A percentile compares a stretch with the other conserved stretches of the same genome.
phyloP scores from a whole-genome alignment of 2,113 vertebrate species.

The Gorsachius goisagi region DNA sequence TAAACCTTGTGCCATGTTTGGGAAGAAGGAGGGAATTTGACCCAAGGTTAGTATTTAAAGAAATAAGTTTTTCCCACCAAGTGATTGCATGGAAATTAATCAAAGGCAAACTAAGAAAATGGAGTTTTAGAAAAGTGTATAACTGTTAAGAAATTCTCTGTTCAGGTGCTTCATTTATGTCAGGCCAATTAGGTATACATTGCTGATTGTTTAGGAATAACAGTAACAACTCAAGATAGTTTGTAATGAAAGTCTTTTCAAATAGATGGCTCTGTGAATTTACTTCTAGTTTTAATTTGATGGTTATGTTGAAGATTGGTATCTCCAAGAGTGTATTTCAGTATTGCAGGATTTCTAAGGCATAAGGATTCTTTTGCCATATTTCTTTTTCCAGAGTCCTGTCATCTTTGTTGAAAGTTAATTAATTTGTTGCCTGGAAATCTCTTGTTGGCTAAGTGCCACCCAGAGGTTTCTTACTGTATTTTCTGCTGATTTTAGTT shows the following conservation, averaged over 20 bases:
- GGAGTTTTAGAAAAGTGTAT: not conserved
- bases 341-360: not conserved
- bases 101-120: not conserved
- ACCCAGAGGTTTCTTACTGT: not conserved
- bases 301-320: fast-evolving
- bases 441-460: not conserved
- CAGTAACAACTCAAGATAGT: not conserved
- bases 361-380: not conserved
- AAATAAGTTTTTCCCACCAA: not conserved
- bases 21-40: not conserved
- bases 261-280: not conserved
- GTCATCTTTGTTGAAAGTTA: not conserved
- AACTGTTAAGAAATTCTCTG: not conserved
- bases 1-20: not conserved
- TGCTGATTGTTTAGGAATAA: not conserved
- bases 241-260: not conserved
- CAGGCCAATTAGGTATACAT: not conserved
- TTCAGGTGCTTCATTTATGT: not conserved
- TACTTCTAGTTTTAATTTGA: not conserved
- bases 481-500: not conserved
- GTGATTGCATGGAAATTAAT: not conserved
- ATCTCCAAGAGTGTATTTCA: not conserved
- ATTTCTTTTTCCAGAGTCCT: not conserved
- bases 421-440: not conserved
- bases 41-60: not conserved